Evolutionary conservation across 2,888 invertebrate species (phyloP), one percentile per base, ranked within the genome.

Genomic region (Lasioglossum vierecki): DNA sequence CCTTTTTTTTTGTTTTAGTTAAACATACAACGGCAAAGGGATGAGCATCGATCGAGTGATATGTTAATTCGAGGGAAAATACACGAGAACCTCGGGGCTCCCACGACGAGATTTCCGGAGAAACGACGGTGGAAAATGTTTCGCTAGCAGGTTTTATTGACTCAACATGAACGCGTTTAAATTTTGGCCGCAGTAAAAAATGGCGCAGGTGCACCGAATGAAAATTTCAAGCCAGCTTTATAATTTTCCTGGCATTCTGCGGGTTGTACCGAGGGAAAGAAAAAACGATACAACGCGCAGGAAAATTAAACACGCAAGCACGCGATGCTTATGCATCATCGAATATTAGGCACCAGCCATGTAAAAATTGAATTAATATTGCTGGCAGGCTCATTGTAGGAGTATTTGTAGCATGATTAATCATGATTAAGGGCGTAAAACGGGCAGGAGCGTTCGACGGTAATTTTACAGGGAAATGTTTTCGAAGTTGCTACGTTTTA

Each of bases 201-300:
- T 77, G 63, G 77, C 77, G 77, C 84, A 84, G 85, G 63, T 85
- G 85, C 35, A 46, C 30, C 70, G 76, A 85, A 84, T 80, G 85
- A 84, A 85, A 85, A 75, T 85, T 85, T 84, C 76, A 70, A 46
- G 70, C 73, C 75, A 11, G 74, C 80, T 84, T 77, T 80, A 80
- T 80, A 84, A 85, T 85, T 85, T 84, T 49, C 74, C 30, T 2
- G 44, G 66, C 35, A 22, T 66, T 30, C 39, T 35, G 41, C 9
- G 66, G 30, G 66, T n/a, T 53, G 6, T 53, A 66, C 30, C 26
- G 66, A 66, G 66, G 70, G 73, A 30, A 46, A 80, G 84, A 60
- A 18, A 41, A 8, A 6, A 74, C 30, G 22, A 53, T 18, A 35
- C 66, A 15, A 22, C 49, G n/a, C 26, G 49, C 22, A 4, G 41